Conservation (phyloP, 2,113 vertebrate genomes). For the Microcebus griseorufus region DNA sequence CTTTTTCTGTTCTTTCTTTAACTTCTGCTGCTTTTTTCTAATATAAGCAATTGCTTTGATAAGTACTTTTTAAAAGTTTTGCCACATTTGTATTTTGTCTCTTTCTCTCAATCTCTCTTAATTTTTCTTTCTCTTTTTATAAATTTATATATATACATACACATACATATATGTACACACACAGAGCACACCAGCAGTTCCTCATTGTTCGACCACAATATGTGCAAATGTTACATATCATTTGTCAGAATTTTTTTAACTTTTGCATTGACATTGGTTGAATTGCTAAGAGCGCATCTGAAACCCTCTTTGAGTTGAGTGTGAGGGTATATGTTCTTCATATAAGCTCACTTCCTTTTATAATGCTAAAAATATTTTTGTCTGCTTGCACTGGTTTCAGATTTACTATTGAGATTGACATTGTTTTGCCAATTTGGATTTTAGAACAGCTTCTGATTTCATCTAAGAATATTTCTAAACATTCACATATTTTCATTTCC, state of each 20-base stretch:
- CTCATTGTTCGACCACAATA: not conserved
- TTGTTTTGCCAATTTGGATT: not conserved
- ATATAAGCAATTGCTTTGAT: not conserved
- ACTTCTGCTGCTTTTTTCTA: not conserved
- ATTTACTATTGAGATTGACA: not conserved
- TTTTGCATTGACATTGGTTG: not conserved
- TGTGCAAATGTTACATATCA: not conserved
- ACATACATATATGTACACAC: too few relatives aligned
- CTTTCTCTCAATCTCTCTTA: not conserved
- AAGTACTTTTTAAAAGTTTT: not conserved
- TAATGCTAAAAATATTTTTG: not conserved
- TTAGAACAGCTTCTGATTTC: constrained; percentile 3
- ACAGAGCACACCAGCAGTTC: not conserved
- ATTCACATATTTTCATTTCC: not conserved
- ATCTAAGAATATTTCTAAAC: not conserved
- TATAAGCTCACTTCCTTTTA: not conserved
- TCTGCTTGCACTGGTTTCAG: not conserved
- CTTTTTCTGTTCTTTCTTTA: not conserved
- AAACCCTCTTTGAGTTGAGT: not conserved
- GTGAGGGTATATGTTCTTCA: not conserved
- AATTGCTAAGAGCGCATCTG: not conserved
- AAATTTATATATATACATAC: too few relatives aligned
- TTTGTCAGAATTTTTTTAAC: not conserved
- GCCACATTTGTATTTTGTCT: not conserved
- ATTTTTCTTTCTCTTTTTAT: not conserved